phyloP scores from a whole-genome alignment of 1,140 invertebrate species.

The Saccostrea cuccullata region DNA sequence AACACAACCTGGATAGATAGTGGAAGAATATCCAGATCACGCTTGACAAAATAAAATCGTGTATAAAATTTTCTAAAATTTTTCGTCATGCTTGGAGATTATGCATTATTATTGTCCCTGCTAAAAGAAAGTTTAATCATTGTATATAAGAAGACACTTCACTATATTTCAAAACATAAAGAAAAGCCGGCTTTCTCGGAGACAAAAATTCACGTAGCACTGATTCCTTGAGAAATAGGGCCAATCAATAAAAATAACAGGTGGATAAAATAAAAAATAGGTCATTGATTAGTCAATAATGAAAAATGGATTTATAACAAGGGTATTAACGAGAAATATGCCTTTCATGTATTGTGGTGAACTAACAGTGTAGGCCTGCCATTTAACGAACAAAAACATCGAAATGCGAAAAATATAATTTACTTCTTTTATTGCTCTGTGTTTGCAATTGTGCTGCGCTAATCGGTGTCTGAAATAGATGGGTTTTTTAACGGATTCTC shows the following conservation, averaged over 20 bases:
- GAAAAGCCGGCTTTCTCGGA: neutral
- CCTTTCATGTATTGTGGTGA: constrained; percentile 5
- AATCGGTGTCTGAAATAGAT: constrained; percentile 16
- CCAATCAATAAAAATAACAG: constrained; percentile 4
- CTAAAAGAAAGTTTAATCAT: no score
- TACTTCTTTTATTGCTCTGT: constrained; percentile 13
- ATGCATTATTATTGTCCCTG: no score
- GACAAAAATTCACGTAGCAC: neutral
- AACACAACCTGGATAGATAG: no score
- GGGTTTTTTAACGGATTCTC: neutral
- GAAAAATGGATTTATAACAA: constrained; percentile 19
- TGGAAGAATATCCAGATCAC: no score
- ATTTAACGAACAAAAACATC: neutral
- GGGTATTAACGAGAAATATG: neutral
- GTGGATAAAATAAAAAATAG: neutral
- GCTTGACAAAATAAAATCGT: no score
- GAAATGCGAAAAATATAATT: constrained; percentile 23
- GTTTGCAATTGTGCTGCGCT: constrained; percentile 5
- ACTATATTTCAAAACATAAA: no score
- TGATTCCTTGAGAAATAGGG: neutral
- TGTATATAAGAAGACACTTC: no score
- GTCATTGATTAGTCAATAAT: neutral
- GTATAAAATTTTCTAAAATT: no score
- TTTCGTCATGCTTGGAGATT: no score
- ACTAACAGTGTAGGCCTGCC: neutral